These are phyloP conservation scores for Trididemnum clinides DNA, from an alignment of 23 tunicate genomes.

Conservation along the genomic window DNA sequence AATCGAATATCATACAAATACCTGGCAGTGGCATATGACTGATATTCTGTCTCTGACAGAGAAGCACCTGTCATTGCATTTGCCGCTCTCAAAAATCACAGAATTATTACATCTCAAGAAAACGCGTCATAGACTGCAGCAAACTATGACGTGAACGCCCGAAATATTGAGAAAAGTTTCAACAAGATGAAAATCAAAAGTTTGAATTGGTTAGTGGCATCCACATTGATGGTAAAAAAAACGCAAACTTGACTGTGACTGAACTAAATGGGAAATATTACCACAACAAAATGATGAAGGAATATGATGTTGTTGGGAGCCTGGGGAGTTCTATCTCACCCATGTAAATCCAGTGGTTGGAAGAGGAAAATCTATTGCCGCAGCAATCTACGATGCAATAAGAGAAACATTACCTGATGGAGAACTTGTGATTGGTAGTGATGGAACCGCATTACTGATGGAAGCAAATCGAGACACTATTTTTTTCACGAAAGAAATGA, in stretches of 20 bases:
- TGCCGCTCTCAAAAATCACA: too few relatives aligned
- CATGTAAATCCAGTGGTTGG: slow-evolving; percentile 20
- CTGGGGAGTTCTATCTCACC: slow-evolving; percentile 16
- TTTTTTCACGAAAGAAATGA: neutral
- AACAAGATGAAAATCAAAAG: neutral
- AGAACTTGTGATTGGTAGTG: slow-evolving; percentile 12
- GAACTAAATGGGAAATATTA: slow-evolving; percentile 14
- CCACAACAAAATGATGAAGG: neutral
- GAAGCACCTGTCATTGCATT: too few relatives aligned
- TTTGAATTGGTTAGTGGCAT: slow-evolving; percentile 6
- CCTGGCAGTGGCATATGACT: too few relatives aligned
- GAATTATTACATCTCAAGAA: too few relatives aligned
- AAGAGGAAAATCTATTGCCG: slow-evolving; percentile 7
- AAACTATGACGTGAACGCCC: too few relatives aligned
- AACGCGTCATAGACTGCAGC: too few relatives aligned
- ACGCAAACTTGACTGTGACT: neutral
- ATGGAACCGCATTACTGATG: slow-evolving; percentile 38
- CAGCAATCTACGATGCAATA: neutral
- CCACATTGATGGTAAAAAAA: slow-evolving; percentile 27
- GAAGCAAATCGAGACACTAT: slow-evolving; percentile 13
- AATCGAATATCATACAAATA: too few relatives aligned
- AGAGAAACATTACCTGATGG: neutral
- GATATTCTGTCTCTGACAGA: too few relatives aligned
- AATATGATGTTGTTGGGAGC: slow-evolving; percentile 21
- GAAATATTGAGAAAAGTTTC: slow-evolving; percentile 1